phyloP scores from a whole-genome alignment of 2,797 vertebrate genomes.

The Lophotriccus pileatus region DNA sequence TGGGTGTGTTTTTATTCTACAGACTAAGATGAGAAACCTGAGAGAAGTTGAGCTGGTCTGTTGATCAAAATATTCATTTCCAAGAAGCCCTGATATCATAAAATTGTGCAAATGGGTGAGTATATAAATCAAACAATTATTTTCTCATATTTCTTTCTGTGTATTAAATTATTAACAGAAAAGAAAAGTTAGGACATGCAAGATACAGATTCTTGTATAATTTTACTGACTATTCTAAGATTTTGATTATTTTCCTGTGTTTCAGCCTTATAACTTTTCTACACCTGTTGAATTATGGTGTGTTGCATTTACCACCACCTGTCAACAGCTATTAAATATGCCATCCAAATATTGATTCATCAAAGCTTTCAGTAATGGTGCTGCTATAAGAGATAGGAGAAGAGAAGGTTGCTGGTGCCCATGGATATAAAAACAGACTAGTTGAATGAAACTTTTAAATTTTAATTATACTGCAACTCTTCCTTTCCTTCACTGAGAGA shows the following conservation, averaged over 20 bases:
- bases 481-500: neutral
- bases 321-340: neutral
- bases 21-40: neutral
- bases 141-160: neutral
- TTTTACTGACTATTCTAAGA: neutral
- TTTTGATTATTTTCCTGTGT: conserved; percentile 4
- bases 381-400: neutral
- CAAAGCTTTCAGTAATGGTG: neutral
- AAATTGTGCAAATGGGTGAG: neutral
- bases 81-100: neutral
- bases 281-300: neutral
- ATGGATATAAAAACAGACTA: neutral
- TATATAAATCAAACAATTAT: neutral
- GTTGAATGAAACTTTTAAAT: neutral
- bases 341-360: neutral
- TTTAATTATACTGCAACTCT: neutral
- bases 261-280: conserved; percentile 1
- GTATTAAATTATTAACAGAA: neutral
- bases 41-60: neutral
- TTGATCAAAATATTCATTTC: neutral
- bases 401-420: neutral
- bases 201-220: neutral
- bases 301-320: neutral
- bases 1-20: neutral
- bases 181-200: neutral